A percentile compares a stretch with the other conserved stretches of the same genome.
Conservation (phyloP, 2,888 invertebrate species). For the Hedya salicella region DNA sequence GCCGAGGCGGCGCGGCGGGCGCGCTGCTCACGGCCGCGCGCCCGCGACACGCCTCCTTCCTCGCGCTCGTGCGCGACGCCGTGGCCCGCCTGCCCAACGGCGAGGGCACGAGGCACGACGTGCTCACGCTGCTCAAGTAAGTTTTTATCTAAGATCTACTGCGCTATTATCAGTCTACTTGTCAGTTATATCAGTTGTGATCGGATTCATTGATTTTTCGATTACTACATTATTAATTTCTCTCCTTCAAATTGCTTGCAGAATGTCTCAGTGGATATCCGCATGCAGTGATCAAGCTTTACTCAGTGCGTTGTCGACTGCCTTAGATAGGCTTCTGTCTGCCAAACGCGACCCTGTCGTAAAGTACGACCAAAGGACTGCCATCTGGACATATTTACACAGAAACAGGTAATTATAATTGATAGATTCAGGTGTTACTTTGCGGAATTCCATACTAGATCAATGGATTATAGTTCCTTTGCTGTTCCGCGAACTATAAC, state of each 20-base stretch:
- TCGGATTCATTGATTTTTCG: too few relatives aligned
- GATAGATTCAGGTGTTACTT: too few relatives aligned
- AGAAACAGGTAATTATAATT: slow-evolving; percentile 82
- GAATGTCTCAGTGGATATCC: slow-evolving; percentile 86
- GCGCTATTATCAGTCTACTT: too few relatives aligned
- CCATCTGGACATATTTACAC: slow-evolving; percentile 98
- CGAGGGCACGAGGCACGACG: not conserved
- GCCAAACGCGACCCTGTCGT: slow-evolving; percentile 94
- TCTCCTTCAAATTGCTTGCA: slow-evolving; percentile 49
- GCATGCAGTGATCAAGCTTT: slow-evolving; percentile 86
- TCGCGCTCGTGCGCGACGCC: not conserved
- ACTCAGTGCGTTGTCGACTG: slow-evolving; percentile 94
- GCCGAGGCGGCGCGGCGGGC: not conserved
- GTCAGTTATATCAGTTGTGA: too few relatives aligned
- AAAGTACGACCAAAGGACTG: slow-evolving; percentile 95
- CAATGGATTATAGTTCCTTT: too few relatives aligned
- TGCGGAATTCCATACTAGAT: too few relatives aligned
- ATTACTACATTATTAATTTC: not conserved
- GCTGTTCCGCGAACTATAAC: too few relatives aligned
- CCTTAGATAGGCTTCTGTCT: slow-evolving; percentile 95
- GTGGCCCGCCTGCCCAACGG: not conserved
- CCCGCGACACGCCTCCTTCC: not conserved
- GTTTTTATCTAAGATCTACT: too few relatives aligned
- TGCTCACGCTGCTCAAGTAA: not conserved
- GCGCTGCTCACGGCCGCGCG: not conserved